Evolutionary conservation across 2,113 vertebrate species (phyloP), one percentile per base, ranked within the genome.

Genomic region (Anolis carolinensis): DNA sequence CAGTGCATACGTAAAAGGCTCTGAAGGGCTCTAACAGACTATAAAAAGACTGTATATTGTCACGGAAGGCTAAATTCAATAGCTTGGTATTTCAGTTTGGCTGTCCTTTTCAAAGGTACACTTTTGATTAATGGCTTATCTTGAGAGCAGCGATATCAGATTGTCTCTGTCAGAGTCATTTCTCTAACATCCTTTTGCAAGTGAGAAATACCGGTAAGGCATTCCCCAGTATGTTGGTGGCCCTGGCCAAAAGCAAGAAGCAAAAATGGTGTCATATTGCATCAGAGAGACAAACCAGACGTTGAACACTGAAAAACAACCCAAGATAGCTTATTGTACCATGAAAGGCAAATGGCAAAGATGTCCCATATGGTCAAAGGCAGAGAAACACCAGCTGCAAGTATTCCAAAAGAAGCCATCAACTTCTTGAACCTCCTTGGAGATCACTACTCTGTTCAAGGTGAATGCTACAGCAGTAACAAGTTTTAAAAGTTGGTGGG

Each of bases 151-250:
- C 74, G 83, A 93, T 71, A 81, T 59, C 91, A 88, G 86, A 89
- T 93, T 93, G 88, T 39, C 88, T 75, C 80, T 94, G 91, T 85
- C 92, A 91, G 86, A 89, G 79, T 76, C 90, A 93, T 93, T 89
- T 91, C 73, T n/a, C 27, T 83, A 89, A 70, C 62, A 94, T 76
- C 65, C 82, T 79, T 75, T n/a, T 50, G 86, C 81, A 70, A 91
- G 73, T 9, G 82, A n/a, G 71, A 50, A 34, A 74, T 1, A 83
- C 87, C 87, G 88, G 36, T 39, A 1, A 73, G 75, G 83, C 85
- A 13, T 10, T 81, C 86, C 83, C 71, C 87, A 62, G 44, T 23
- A 84, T 80, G 80, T 86, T 73, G 20, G 11, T 68, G 85, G 85
- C 79, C 52, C 70, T 68, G 84, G 77, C 83, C 85, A 75, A 79